These are phyloP conservation scores for Uropsilus gracilis DNA, from an alignment of 2,113 vertebrate species.

Conservation along the genomic window DNA sequence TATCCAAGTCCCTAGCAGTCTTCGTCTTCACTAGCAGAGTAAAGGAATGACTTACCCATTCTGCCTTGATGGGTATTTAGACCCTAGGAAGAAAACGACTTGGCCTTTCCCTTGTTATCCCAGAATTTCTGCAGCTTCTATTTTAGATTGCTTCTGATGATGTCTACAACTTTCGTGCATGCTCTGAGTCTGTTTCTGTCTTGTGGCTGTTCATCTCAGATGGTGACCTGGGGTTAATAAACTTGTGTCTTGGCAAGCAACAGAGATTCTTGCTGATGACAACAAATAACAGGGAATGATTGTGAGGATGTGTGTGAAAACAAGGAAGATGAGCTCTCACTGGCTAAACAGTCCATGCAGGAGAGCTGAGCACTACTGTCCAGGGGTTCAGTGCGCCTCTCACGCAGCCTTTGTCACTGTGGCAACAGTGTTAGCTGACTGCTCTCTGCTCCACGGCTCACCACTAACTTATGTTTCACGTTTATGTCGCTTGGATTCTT, in stretches of 20 bases:
- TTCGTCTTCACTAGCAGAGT: background rate
- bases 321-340: background rate
- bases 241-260: background rate
- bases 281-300: background rate
- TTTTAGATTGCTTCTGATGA: background rate
- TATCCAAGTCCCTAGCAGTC: background rate
- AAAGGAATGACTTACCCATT: background rate
- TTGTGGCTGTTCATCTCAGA: background rate
- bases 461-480: background rate
- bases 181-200: conserved; percentile 5
- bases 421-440: background rate
- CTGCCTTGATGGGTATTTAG: background rate
- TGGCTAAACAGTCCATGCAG: background rate
- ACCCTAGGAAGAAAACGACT: background rate
- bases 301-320: background rate
- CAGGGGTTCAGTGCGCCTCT: background rate
- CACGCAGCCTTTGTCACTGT: background rate
- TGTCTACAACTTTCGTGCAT: background rate
- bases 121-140: background rate
- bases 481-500: background rate
- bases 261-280: background rate
- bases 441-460: background rate
- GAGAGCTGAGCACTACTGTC: background rate
- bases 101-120: background rate
- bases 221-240: background rate